These are phyloP conservation scores for Ginglymostoma cirratum DNA, from an alignment of 2,113 vertebrate species.

Conservation along the genomic window DNA sequence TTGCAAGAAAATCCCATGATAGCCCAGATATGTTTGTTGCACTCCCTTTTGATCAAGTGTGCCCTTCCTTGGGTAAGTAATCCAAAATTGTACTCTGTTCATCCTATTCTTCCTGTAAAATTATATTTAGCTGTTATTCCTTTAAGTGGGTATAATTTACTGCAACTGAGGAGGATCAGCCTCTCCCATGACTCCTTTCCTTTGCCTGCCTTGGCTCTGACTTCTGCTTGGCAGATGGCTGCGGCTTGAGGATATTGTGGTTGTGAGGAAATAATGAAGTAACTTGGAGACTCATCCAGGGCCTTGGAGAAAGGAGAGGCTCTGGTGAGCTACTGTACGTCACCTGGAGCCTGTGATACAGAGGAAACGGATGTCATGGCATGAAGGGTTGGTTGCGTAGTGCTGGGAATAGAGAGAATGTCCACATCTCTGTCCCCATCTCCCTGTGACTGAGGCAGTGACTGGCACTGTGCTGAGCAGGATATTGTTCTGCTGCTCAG, in stretches of 20 bases:
- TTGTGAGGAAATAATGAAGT: background rate
- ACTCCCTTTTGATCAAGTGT: background rate
- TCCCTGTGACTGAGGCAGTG: background rate
- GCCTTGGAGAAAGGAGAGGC: background rate
- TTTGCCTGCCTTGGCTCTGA: no score
- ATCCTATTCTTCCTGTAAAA: background rate
- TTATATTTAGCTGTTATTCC: background rate
- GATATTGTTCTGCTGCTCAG: background rate
- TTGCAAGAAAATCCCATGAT: no score
- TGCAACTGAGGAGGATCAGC: background rate
- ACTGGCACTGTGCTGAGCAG: background rate
- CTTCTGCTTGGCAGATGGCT: background rate
- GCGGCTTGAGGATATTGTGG: background rate
- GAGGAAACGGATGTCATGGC: background rate
- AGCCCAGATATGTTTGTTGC: background rate
- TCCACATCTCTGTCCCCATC: background rate
- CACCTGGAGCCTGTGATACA: background rate
- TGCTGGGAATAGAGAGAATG: background rate
- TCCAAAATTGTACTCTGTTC: no score
- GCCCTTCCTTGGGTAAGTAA: background rate
- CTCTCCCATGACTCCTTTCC: background rate
- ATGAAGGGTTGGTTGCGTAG: background rate
- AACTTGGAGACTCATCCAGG: background rate
- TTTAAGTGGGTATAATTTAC: background rate
- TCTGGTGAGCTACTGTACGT: background rate